Percentiles rank a stretch among this genome's conserved stretches.
Evolutionary conservation across 2,888 invertebrate species (phyloP).

Genomic region (Hydrotaea cyrtoneurina): DNA sequence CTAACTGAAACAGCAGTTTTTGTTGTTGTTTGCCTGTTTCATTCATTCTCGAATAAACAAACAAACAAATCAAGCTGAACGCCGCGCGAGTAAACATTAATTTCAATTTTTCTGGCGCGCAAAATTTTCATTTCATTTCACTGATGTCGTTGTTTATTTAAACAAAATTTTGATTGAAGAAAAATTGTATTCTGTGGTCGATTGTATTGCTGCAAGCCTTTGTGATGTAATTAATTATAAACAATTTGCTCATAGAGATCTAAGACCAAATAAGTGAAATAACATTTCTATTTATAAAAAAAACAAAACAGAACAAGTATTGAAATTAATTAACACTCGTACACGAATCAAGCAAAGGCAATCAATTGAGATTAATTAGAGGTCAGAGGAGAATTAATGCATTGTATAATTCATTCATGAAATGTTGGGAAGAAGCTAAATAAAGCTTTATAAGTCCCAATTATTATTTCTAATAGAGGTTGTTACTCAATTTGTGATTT

Average conservation of each 20-base stretch:
- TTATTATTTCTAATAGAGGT: too few species aligned
- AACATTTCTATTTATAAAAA: conserved; percentile 15
- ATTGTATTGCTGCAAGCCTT: background rate
- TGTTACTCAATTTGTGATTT: too few species aligned
- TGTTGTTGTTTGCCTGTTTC: too few species aligned
- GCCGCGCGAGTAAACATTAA: background rate
- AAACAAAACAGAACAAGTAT: background rate
- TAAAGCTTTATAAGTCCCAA: too few species aligned
- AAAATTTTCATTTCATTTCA: background rate
- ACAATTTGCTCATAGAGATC: conserved; percentile 21
- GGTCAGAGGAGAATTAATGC: background rate
- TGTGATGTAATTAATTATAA: conserved; percentile 36
- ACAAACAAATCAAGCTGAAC: background rate
- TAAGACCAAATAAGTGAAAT: conserved; percentile 3
- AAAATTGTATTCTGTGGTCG: background rate
- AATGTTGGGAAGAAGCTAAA: background rate
- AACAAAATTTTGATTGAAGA: conserved; percentile 28
- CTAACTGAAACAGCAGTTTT: too few species aligned
- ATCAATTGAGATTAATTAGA: conserved; percentile 2
- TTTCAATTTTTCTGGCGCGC: conserved; percentile 13
- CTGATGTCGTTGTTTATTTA: background rate
- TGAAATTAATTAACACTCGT: conserved; percentile 7
- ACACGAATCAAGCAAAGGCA: background rate
- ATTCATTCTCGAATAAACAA: background rate
- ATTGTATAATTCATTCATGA: too few species aligned